These are phyloP conservation scores for Panonychus citri DNA, from an alignment of 1,140 invertebrate species.

Conservation along the genomic window DNA sequence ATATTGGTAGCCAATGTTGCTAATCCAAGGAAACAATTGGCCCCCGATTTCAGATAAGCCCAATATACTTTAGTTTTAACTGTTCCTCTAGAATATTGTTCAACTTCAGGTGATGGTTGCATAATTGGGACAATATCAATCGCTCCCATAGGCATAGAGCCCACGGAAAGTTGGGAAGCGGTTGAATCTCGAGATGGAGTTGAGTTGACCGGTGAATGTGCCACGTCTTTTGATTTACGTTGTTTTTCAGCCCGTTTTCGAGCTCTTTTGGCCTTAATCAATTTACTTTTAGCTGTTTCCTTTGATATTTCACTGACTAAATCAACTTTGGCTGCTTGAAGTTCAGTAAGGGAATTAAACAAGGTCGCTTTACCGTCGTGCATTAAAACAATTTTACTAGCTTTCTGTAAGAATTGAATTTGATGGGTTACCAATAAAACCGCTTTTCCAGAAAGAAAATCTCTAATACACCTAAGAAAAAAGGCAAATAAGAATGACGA, in stretches of 20 bases:
- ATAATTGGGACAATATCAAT: neutral
- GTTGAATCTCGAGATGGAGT: too few relatives aligned
- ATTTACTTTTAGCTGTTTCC: too few relatives aligned
- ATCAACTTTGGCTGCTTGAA: conserved; percentile 8
- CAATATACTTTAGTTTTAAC: conserved; percentile 10
- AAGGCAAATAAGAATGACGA: neutral
- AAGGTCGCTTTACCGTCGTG: conserved; percentile 22
- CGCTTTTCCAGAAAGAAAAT: conserved; percentile 36
- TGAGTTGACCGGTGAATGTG: too few relatives aligned
- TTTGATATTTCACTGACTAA: conserved; percentile 1
- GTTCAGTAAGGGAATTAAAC: neutral
- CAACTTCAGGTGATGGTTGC: neutral
- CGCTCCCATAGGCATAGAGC: too few relatives aligned
- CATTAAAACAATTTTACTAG: conserved; percentile 7
- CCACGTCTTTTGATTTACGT: too few relatives aligned
- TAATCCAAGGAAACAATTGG: neutral
- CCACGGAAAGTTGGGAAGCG: too few relatives aligned
- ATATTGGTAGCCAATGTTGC: conserved; percentile 12
- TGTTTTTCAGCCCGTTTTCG: too few relatives aligned
- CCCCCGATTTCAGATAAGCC: conserved; percentile 2
- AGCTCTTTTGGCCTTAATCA: too few relatives aligned
- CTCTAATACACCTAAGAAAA: conserved; percentile 18
- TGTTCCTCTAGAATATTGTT: conserved; percentile 6
- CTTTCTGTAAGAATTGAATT: conserved; percentile 22
- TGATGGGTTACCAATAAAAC: conserved; percentile 40